These are phyloP conservation scores for Cheilosia pagana DNA, from an alignment of 2,888 invertebrate species.

Conservation along the genomic window DNA sequence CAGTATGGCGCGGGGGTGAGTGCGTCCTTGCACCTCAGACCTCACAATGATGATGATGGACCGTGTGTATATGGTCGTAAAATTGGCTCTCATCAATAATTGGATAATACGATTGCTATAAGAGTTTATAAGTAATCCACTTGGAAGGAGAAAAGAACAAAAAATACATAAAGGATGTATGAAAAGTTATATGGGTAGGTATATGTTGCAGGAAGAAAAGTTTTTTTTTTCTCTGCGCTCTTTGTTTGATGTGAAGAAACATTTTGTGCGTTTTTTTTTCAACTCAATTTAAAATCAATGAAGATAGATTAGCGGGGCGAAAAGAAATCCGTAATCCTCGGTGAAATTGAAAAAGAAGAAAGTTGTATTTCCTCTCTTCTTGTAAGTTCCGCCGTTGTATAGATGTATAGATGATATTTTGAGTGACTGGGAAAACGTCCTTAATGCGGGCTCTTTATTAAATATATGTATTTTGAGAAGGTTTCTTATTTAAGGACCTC, in stretches of 20 bases:
- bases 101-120: constrained; percentile 71
- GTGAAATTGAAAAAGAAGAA: constrained; percentile 49
- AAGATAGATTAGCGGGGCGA: constrained; percentile 61
- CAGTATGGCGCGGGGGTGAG: background rate
- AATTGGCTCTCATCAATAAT: constrained; percentile 71
- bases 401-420: background rate
- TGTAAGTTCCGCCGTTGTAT: constrained; percentile 2
- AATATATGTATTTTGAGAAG: constrained; percentile 17
- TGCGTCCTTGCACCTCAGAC: constrained; percentile 36
- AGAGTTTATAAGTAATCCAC: constrained; percentile 59
- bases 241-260: constrained; percentile 42
- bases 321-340: constrained; percentile 53
- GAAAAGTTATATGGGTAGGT: background rate
- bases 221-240: constrained; percentile 1
- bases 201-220: background rate
- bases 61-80: constrained; percentile 57
- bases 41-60: constrained; percentile 44
- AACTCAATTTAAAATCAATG: constrained; percentile 74
- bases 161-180: constrained; percentile 5
- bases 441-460: constrained; percentile 43
- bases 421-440: constrained; percentile 1
- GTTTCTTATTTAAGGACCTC: constrained; percentile 15
- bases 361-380: constrained; percentile 35
- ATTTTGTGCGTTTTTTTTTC: constrained; percentile 41
- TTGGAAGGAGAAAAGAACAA: constrained; percentile 34